These are phyloP conservation scores for Kryptolebias ocellatus DNA, from an alignment of 2,797 vertebrate species.

Conservation along the genomic window DNA sequence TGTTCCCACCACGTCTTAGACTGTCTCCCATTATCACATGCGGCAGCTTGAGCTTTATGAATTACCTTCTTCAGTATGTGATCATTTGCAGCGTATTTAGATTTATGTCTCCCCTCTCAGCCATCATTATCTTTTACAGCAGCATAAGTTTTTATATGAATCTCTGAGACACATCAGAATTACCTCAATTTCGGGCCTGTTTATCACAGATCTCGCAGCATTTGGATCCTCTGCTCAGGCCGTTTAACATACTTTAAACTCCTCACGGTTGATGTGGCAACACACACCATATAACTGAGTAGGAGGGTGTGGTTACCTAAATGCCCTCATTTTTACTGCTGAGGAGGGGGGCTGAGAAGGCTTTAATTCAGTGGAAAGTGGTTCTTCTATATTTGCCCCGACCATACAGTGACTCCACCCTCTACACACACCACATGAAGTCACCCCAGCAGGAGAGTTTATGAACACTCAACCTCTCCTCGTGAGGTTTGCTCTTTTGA, in stretches of 20 bases:
- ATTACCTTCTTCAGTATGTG: conserved; percentile 56
- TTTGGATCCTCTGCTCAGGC: conserved; percentile 17
- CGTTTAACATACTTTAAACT: conserved; percentile 61
- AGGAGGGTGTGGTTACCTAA: conserved; percentile 74
- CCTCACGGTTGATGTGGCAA: conserved; percentile 72
- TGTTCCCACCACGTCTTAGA: background rate
- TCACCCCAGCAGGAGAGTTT: conserved; percentile 63
- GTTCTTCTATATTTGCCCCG: conserved; percentile 81
- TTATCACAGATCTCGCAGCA: conserved; percentile 37
- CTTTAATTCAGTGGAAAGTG: conserved; percentile 79
- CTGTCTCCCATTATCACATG: conserved; percentile 49
- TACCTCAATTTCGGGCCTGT: conserved; percentile 45
- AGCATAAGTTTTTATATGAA: conserved; percentile 27
- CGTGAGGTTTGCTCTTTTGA: conserved; percentile 42
- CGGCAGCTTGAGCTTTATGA: conserved; percentile 67
- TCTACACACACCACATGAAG: conserved; percentile 73
- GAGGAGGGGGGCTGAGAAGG: conserved; percentile 56
- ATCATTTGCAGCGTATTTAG: conserved; percentile 57
- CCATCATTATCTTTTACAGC: conserved; percentile 56
- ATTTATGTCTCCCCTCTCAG: conserved; percentile 59
- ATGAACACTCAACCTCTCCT: conserved; percentile 56
- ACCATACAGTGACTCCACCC: conserved; percentile 81
- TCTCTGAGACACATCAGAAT: conserved; percentile 50
- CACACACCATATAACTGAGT: conserved; percentile 56
- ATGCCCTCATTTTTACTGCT: conserved; percentile 66